Evolutionary conservation across 2,113 vertebrate species (phyloP), one percentile per base, ranked within the genome.

Genomic region (Laticauda colubrina): DNA sequence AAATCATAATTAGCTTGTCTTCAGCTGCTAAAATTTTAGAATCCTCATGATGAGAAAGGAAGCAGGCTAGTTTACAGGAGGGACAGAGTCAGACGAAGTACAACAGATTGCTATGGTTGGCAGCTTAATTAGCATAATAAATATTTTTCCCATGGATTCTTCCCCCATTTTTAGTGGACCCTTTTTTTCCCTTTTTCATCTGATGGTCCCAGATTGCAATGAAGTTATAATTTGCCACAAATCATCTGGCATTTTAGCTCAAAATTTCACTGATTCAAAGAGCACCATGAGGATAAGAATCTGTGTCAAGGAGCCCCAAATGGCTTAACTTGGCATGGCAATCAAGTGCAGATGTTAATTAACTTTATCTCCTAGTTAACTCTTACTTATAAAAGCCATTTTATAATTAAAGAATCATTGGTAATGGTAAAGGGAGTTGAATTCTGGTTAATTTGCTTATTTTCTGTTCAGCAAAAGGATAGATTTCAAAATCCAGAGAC

Each of bases 341-440:
- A 91, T 89, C 86, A 59, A 91, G 81, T 23, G 23, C 21, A 48
- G 23, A 87, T 90, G 45, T 88, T 93, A 85, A 88, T 81, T 59
- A 64, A 88, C 34, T 81, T 81, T 81, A 39, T 81, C 69, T 81
- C 18, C 34, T 81, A 39, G 69, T 81, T 81, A 81, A 39, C 45
- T 90, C 91, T 87, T 91, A 89, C 85, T 75, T 81, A 57, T 88
- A 91, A 61, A 93, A 94, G 24, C 89, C 89, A 88, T 88, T 81
- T 39, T 89, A 43, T 8, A 59, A 87, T 81, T 34, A 54, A 93
- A 93, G n/a, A 86, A 94, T 90, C 57, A 51, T 91, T 85, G 88
- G 39, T 94, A 39, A 39, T 86, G 10, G 45, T 69, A 56, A 91
- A 89, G 55, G 51, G 26, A 91, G 64, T 59, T 89, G 51, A 69